Evolutionary conservation across 2,888 invertebrate species (phyloP).

Genomic region (Charanyca ferruginea): DNA sequence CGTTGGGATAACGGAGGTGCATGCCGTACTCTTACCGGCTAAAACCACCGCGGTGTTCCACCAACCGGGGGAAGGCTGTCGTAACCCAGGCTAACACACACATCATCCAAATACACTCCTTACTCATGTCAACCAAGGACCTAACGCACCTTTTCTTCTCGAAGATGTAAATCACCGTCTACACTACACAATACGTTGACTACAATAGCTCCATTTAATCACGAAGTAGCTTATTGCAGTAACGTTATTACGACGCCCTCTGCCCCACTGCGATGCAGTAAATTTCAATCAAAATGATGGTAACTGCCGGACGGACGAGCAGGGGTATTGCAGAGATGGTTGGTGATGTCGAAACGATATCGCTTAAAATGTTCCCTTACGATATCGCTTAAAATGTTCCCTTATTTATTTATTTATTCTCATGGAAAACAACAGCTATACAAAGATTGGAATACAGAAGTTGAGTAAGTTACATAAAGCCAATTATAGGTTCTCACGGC

Average conservation of each 20-base stretch:
- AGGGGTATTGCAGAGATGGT: conserved; percentile 72
- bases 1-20: no score
- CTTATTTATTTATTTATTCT: no score
- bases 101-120: conserved; percentile 11
- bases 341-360: conserved; percentile 46
- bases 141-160: conserved; percentile 31
- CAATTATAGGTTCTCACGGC: no score
- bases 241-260: conserved; percentile 80
- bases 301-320: conserved; percentile 81
- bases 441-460: no score
- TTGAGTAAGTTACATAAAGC: no score
- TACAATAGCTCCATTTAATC: conserved; percentile 81
- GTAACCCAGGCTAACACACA: neutral
- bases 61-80: no score
- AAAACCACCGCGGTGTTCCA: no score
- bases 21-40: no score
- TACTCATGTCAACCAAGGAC: conserved; percentile 31
- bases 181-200: conserved; percentile 64
- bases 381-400: no score
- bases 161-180: conserved; percentile 46
- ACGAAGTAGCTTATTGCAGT: conserved; percentile 87
- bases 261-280: conserved; percentile 80
- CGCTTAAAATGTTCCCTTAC: neutral
- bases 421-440: no score
- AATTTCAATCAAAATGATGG: conserved; percentile 89